Percentiles rank a stretch among this genome's conserved stretches.
Conservation (phyloP, 1,140 invertebrate genomes). For the Anagrus nilaparvatae region DNA sequence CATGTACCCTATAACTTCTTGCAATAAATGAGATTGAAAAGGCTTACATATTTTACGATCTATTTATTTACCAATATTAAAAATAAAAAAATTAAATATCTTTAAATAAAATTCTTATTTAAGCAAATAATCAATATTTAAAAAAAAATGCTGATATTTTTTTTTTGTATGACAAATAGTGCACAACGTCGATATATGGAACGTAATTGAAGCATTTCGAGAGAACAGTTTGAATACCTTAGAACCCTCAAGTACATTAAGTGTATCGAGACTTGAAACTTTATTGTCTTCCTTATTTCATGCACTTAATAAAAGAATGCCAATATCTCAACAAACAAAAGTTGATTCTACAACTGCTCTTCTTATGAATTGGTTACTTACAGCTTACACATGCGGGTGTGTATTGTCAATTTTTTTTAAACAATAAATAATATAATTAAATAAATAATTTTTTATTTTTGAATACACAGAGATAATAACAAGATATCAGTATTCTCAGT, state of each 20-base stretch:
- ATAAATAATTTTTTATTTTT: not conserved
- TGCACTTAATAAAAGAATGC: conserved; percentile 92
- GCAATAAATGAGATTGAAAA: no score
- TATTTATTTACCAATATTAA: no score
- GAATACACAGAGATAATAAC: conserved; percentile 46
- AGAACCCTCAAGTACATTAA: conserved; percentile 81
- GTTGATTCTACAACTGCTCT: conserved; percentile 81
- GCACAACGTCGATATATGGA: conserved; percentile 96
- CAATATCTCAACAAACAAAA: conserved; percentile 83
- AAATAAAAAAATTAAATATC: no score
- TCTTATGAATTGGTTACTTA: conserved; percentile 87
- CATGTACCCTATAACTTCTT: no score
- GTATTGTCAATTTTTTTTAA: no score
- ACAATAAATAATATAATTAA: no score
- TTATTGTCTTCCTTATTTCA: conserved; percentile 85
- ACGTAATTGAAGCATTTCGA: conserved; percentile 97
- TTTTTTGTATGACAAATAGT: conserved; percentile 49
- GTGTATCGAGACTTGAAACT: conserved; percentile 82
- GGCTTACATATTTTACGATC: no score
- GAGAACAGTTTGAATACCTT: conserved; percentile 93
- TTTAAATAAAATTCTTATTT: no score
- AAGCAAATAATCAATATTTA: no score
- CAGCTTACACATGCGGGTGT: conserved; percentile 88
- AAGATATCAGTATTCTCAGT: conserved; percentile 94
- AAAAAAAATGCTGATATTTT: no score